Conservation (phyloP, 2,888 invertebrate genomes). For the Pocota personata region DNA sequence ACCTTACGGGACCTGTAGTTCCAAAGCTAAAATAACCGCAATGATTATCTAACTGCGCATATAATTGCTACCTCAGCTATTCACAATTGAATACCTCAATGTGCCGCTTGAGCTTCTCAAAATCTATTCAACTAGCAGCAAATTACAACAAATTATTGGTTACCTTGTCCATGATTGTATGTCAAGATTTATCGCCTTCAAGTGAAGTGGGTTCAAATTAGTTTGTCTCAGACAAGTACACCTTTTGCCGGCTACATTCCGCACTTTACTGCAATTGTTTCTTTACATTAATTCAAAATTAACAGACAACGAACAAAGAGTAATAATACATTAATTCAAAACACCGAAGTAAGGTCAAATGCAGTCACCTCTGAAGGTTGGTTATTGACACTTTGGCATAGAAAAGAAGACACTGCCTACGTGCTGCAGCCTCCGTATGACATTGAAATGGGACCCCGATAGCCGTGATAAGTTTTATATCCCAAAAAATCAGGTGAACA, state of each 20-base stretch:
- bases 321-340: not conserved
- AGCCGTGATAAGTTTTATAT: not conserved
- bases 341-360: not conserved
- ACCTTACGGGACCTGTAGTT: not conserved
- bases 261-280: not conserved
- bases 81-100: not conserved
- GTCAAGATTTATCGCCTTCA: slow-evolving; percentile 43
- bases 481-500: not conserved
- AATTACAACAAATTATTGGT: slow-evolving; percentile 37
- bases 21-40: not conserved
- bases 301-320: not conserved
- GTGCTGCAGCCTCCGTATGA: not conserved
- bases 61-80: not conserved
- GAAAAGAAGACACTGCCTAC: not conserved
- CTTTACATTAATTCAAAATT: not conserved
- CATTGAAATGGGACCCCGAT: slow-evolving; percentile 1
- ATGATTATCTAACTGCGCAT: not conserved
- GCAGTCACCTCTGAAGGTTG: slow-evolving; percentile 27
- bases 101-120: not conserved
- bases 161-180: slow-evolving; percentile 34
- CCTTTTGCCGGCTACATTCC: not conserved
- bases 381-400: slow-evolving; percentile 39
- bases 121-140: slow-evolving; percentile 24
- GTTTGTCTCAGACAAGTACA: not conserved
- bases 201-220: slow-evolving; percentile 25